Evolutionary conservation across 92 coral and sea anemone species (phyloP), one percentile per base, ranked within the genome.

Genomic region (Plumapathes pennacea): DNA sequence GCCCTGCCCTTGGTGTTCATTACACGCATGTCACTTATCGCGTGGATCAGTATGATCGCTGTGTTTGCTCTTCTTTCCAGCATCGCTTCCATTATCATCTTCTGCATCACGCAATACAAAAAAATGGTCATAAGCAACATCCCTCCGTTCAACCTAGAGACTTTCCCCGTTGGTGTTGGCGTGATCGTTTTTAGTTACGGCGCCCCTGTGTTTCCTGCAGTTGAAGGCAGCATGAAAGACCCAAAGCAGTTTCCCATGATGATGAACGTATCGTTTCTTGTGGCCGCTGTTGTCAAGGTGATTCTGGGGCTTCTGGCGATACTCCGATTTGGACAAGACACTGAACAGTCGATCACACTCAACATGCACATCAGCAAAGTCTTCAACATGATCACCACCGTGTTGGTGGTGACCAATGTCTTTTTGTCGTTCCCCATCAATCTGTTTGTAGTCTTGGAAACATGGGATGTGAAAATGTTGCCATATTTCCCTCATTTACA

Each of bases 31-130:
- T 80, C 86, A 4, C 33, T 80, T 38, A 80, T 80, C 57, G 77
- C 86, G 38, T 80, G 86, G 86, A 72, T 80, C 24, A 80, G 86
- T 42, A 80, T 80, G 86, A 63, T 80, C 11, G 71, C 86, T n/a
- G 81, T 80, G 33, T 80, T 80, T 46, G 64, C 80, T 3, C 70
- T 80, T 17, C 49, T 80, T 74, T 42, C 56, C 8, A 69, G 86
- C 17, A 75, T 80, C 37, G 38, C 43, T 4, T 64, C 70, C 24
- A 62, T 80, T 28, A 60, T 80, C 54, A 65, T 72, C 6, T 80
- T 60, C 39, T 80, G 86, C 59, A 42, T 80, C 46, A 62, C 57
- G 27, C 55, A 80, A 38, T 71, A 50, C 20, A 38, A 80, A 25
- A 2, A 55, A n/a, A 80, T 80, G 86, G n/a, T 33, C 26, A 18